These are phyloP conservation scores for Pyrrhia umbra DNA, from an alignment of 2,888 invertebrate genomes.

Conservation along the genomic window DNA sequence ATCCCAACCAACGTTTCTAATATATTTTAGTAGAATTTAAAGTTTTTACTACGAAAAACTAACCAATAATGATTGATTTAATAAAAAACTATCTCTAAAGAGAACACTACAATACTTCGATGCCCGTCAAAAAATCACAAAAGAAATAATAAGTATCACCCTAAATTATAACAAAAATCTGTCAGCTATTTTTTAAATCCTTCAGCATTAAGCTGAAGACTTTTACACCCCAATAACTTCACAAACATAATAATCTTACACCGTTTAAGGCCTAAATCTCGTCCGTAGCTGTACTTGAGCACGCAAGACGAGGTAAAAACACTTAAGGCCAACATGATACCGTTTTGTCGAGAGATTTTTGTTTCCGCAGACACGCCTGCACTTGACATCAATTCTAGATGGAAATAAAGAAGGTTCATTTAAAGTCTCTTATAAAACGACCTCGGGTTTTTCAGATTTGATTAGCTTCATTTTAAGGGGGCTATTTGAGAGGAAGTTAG, in stretches of 20 bases:
- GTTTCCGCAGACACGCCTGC: slow-evolving; percentile 66
- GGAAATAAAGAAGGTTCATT: slow-evolving; percentile 66
- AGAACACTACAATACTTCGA: too few species aligned
- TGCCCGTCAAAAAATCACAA: slow-evolving; percentile 7
- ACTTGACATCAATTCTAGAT: slow-evolving; percentile 73
- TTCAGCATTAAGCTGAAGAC: slow-evolving; percentile 36
- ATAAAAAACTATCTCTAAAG: too few species aligned
- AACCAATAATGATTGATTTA: too few species aligned
- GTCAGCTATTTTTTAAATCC: slow-evolving; percentile 36
- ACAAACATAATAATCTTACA: slow-evolving; percentile 57
- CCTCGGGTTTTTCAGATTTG: slow-evolving; percentile 58
- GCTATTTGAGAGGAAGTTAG: slow-evolving; percentile 32
- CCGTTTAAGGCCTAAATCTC: slow-evolving; percentile 55
- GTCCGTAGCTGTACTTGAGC: slow-evolving; percentile 25
- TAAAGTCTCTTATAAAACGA: slow-evolving; percentile 61
- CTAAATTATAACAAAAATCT: slow-evolving; percentile 31
- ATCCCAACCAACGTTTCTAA: too few species aligned
- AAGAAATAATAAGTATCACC: slow-evolving; percentile 14
- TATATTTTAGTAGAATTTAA: too few species aligned
- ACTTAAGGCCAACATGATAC: slow-evolving; percentile 60
- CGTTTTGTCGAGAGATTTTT: slow-evolving; percentile 64
- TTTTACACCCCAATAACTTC: slow-evolving; percentile 52
- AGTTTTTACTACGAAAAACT: too few species aligned
- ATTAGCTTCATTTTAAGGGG: slow-evolving; percentile 59
- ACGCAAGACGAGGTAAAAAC: slow-evolving; percentile 58